These are phyloP conservation scores for Pararge aegeria DNA, from an alignment of 1,140 invertebrate genomes.

Conservation along the genomic window DNA sequence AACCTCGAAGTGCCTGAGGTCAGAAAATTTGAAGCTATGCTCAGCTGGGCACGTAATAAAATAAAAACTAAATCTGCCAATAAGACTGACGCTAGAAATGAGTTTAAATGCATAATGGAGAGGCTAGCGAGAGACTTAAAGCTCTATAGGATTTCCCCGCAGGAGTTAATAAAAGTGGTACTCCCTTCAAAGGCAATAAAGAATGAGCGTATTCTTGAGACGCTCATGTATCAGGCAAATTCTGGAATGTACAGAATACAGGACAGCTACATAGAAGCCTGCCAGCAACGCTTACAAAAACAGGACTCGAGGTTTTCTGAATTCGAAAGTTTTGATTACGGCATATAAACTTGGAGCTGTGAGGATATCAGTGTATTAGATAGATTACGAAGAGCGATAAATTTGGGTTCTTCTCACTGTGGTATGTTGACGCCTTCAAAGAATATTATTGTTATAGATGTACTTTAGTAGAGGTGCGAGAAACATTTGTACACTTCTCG, in stretches of 20 bases:
- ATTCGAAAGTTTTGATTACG: slow-evolving; percentile 89
- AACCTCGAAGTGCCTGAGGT: slow-evolving; percentile 93
- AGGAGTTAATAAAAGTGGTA: slow-evolving; percentile 95
- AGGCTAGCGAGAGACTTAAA: slow-evolving; percentile 93
- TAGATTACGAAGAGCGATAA: slow-evolving; percentile 62
- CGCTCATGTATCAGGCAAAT: slow-evolving; percentile 95
- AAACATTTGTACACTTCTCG: slow-evolving; percentile 77
- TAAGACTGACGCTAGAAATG: slow-evolving; percentile 91
- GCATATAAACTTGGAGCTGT: slow-evolving; percentile 80
- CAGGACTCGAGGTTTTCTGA: slow-evolving; percentile 91
- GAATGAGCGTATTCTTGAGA: slow-evolving; percentile 95
- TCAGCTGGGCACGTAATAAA: slow-evolving; percentile 92
- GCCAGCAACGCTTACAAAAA: slow-evolving; percentile 91
- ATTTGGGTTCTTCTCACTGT: slow-evolving; percentile 65
- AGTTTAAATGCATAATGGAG: slow-evolving; percentile 96
- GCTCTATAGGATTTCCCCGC: slow-evolving; percentile 93
- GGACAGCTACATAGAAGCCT: slow-evolving; percentile 92
- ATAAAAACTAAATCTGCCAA: slow-evolving; percentile 86
- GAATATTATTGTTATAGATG: slow-evolving; percentile 78
- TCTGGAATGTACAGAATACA: slow-evolving; percentile 95
- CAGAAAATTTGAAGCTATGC: slow-evolving; percentile 96
- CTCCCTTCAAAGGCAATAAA: slow-evolving; percentile 95
- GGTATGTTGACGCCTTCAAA: slow-evolving; percentile 75
- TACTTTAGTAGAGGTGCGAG: slow-evolving; percentile 72
- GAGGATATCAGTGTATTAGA: slow-evolving; percentile 76